A percentile compares a stretch with the other conserved stretches of the same genome.
Conservation (phyloP, 1,140 invertebrate species). For the Drosophila bipectinata region DNA sequence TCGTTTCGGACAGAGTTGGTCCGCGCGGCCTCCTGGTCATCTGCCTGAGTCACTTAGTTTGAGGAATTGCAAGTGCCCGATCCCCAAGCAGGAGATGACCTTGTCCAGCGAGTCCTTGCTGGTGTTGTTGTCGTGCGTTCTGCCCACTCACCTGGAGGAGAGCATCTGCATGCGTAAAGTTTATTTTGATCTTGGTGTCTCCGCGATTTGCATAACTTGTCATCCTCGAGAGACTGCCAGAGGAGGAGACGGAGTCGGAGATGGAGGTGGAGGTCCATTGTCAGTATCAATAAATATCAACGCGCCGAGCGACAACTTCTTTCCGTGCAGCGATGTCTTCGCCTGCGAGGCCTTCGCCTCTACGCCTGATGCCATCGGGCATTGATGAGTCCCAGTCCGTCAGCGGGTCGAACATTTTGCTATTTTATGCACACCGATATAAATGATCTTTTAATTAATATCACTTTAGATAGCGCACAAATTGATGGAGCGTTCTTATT, state of each 20-base stretch:
- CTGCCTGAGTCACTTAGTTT: conserved; percentile 52
- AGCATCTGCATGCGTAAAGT: conserved; percentile 63
- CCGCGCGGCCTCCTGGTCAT: conserved; percentile 26
- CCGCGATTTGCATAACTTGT: conserved; percentile 81
- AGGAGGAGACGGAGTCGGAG: conserved; percentile 1
- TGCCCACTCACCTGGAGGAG: conserved; percentile 68
- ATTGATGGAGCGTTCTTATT: conserved; percentile 83
- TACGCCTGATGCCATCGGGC: conserved; percentile 67
- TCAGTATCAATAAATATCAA: conserved; percentile 82
- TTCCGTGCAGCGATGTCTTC: conserved; percentile 16
- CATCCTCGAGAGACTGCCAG: conserved; percentile 51
- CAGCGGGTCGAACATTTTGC: conserved; percentile 74
- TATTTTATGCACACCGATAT: conserved; percentile 83
- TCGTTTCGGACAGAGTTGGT: conserved; percentile 66
- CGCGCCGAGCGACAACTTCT: conserved; percentile 77
- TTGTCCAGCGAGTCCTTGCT: conserved; percentile 39
- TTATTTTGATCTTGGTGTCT: conserved; percentile 82
- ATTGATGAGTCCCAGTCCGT: conserved; percentile 75
- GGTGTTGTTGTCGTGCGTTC: conserved; percentile 35
- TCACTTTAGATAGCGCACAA: conserved; percentile 79
- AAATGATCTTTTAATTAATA: conserved; percentile 83
- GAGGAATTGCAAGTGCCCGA: conserved; percentile 36
- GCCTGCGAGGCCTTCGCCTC: background rate
- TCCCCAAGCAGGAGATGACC: conserved; percentile 40
- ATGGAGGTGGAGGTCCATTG: conserved; percentile 54